These are phyloP conservation scores for Cephalopachus bancanus DNA, from an alignment of 2,797 vertebrate species.

Conservation along the genomic window DNA sequence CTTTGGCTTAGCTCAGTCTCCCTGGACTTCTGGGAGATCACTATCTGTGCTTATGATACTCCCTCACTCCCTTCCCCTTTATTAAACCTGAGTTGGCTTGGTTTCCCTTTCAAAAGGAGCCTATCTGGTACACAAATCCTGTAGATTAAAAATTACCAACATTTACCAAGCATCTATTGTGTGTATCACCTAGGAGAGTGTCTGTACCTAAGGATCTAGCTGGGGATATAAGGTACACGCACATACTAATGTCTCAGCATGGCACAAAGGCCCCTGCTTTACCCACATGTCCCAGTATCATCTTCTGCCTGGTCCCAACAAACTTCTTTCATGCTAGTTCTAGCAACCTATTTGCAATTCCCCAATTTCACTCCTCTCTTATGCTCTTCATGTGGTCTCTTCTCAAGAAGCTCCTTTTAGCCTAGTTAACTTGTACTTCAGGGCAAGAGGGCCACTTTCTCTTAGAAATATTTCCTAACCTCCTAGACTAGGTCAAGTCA, in stretches of 20 bases:
- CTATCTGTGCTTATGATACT: neutral
- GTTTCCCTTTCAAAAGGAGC: slow-evolving; percentile 10
- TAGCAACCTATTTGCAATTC: neutral
- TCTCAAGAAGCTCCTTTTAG: neutral
- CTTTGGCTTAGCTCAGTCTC: neutral
- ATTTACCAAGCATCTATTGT: neutral
- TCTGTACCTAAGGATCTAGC: neutral
- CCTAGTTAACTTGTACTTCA: neutral
- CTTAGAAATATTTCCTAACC: neutral
- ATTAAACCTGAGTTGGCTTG: neutral
- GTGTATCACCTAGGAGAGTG: neutral
- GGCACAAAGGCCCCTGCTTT: neutral
- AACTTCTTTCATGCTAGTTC: neutral
- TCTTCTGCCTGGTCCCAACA: neutral
- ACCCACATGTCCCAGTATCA: neutral
- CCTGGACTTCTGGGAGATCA: neutral
- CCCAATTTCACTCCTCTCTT: neutral
- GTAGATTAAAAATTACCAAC: neutral
- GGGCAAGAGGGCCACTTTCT: neutral
- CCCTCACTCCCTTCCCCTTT: neutral
- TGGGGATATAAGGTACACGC: neutral
- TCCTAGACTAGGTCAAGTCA: neutral
- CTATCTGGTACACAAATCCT: neutral
- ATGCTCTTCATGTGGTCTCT: neutral
- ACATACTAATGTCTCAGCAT: neutral